Evolutionary conservation across 2,888 invertebrate species (phyloP).

Genomic region (Dichetophora obliterata): DNA sequence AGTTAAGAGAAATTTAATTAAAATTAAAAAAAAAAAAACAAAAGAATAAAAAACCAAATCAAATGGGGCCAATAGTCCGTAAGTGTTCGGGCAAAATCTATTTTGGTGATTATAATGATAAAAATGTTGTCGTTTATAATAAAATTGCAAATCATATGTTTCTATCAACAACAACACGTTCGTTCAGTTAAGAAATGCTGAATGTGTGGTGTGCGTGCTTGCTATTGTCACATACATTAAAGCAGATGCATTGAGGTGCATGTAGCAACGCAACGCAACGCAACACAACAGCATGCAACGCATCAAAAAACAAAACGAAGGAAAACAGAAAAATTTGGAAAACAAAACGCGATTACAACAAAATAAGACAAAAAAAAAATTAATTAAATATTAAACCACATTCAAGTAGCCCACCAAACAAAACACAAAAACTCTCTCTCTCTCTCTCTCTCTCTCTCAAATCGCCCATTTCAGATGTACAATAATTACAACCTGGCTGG

Average conservation of each 20-base stretch:
- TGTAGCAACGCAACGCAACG: not conserved
- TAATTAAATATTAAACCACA: conserved; percentile 39
- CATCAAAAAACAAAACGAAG: conserved; percentile 36
- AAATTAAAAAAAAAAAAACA: conserved; percentile 38
- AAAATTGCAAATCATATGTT: conserved; percentile 21
- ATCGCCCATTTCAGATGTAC: conserved; percentile 71
- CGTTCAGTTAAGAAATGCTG: not conserved
- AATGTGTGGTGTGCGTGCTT: not conserved
- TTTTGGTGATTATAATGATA: conserved; percentile 64
- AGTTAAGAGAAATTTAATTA: conserved; percentile 37
- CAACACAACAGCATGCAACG: not conserved
- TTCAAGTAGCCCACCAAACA: conserved; percentile 33
- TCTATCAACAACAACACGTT: conserved; percentile 27
- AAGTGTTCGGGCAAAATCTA: conserved; percentile 71
- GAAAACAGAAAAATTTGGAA: conserved; percentile 45
- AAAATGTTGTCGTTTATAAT: conserved; percentile 47
- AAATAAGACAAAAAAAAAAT: conserved; percentile 38
- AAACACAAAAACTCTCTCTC: conserved; percentile 55
- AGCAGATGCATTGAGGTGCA: too few species aligned
- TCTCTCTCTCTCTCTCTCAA: conserved; percentile 67
- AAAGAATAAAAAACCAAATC: conserved; percentile 42
- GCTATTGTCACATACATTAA: too few species aligned
- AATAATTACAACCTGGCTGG: conserved; percentile 67
- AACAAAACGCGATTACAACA: conserved; percentile 24
- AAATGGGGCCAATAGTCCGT: conserved; percentile 70